Percentiles rank a stretch among this genome's conserved stretches.
Evolutionary conservation across 2,888 invertebrate species (phyloP).

Genomic region (Aphrophora alni): DNA sequence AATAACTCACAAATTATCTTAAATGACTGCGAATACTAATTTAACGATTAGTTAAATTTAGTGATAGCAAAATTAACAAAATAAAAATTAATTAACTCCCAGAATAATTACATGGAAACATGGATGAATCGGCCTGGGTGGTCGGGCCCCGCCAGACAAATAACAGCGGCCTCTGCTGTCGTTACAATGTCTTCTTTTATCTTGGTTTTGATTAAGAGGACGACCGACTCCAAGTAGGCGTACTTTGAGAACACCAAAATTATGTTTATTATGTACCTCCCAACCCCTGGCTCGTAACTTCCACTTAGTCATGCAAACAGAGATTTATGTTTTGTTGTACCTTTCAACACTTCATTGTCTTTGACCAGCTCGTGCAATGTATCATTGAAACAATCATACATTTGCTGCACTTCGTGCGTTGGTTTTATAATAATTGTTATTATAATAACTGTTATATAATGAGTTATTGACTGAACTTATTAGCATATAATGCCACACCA

Average conservation of each 20-base stretch:
- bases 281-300: neutral
- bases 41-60: too few species aligned
- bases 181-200: neutral
- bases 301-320: neutral
- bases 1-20: too few species aligned
- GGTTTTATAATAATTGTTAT: neutral
- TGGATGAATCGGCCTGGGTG: neutral
- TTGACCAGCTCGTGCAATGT: neutral
- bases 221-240: conserved; percentile 1
- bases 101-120: too few species aligned
- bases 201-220: neutral
- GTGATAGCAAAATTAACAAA: too few species aligned
- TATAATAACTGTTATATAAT: neutral
- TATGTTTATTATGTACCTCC: neutral
- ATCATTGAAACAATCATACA: neutral
- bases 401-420: neutral
- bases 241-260: neutral
- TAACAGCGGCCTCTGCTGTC: neutral
- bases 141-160: neutral
- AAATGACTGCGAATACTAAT: too few species aligned
- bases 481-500: neutral
- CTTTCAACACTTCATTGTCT: neutral
- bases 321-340: neutral
- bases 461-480: neutral
- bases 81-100: too few species aligned